Evolutionary conservation across 2,888 invertebrate species (phyloP), one percentile per base, ranked within the genome.

Genomic region (Strigamia transsilvanica): DNA sequence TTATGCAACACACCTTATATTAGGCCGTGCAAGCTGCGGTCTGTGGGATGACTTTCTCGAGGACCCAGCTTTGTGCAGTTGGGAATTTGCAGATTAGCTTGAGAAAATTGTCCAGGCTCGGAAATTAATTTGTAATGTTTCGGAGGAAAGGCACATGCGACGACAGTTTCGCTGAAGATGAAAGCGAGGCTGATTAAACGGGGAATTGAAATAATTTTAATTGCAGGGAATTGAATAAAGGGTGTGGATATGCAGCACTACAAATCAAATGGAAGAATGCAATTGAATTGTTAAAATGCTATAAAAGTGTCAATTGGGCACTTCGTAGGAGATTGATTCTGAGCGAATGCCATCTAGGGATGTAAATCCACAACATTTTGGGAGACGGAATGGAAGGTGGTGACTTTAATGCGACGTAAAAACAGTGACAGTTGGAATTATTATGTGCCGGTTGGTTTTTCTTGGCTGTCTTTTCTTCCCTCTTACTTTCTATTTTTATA

Each of bases 401-500:
- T 73, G 73, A 73, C 73, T 73, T 73, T 73, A 73, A 73, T 73
- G 73, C 73, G 73, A 73, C 73, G 73, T 73, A 73, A 73, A 73
- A 73, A 73, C 73, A 73, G 73, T 73, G 73, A 73, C 73, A 73
- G 73, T 27, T 73, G 73, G 27, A 73, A 73, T 73, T 73, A 73
- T 73, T 73, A 73, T 73, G 73, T 73, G 73, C 73, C 73, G 73
- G 73, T 73, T 73, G 27, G 32, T 32, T 73, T 73, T 73, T 73
- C 32, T 73, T 32, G 73, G 32, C 56, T 56, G 56, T 56, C 32
- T 73, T 73, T n/a, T 73, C 32, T 73, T 32, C 73, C 27, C n/a
- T 73, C 12, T 18, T 12, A n/a, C 73, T 73, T 27, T 73, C 32
- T 73, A 73, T 73, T 73, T 73, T 73, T 73, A 73, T 73, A 73